Conservation (phyloP, 2,888 invertebrate genomes). For the Danaus chrysippus region DNA sequence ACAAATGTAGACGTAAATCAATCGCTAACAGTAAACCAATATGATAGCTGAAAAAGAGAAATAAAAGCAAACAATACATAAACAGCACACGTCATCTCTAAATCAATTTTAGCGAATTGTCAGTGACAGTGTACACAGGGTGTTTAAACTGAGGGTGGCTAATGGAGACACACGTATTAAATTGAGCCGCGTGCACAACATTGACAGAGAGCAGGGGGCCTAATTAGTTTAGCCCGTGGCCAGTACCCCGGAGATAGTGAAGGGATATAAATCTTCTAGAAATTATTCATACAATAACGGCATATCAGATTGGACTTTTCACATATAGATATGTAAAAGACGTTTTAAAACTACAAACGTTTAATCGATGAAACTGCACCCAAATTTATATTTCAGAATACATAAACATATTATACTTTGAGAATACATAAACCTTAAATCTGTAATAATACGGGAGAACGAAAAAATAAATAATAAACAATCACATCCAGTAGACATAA, state of each 20-base stretch:
- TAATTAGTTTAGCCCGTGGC: slow-evolving; percentile 75
- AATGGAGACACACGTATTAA: slow-evolving; percentile 79
- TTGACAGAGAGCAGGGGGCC: slow-evolving; percentile 67
- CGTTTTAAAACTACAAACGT: no score
- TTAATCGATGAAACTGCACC: no score
- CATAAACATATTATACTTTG: no score
- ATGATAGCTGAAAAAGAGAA: background rate
- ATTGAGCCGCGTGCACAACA: slow-evolving; percentile 71
- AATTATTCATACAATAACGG: background rate
- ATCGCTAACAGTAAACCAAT: background rate
- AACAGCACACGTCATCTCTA: slow-evolving; percentile 48
- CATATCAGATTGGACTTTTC: no score
- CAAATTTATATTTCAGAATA: no score
- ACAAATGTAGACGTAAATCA: no score
- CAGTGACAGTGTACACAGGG: slow-evolving; percentile 55
- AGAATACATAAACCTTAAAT: no score
- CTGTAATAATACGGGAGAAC: no score
- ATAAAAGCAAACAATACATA: slow-evolving; percentile 23
- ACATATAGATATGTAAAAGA: no score
- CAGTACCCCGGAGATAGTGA: slow-evolving; percentile 51
- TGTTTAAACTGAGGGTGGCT: slow-evolving; percentile 72
- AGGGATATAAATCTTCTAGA: slow-evolving; percentile 38
- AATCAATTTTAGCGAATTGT: slow-evolving; percentile 77
- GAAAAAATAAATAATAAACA: slow-evolving; percentile 3
- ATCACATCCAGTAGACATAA: slow-evolving; percentile 28